Base-by-base conservation (phyloP, 1,140 invertebrate species). In the Propsilocerus akamusi region DNA sequence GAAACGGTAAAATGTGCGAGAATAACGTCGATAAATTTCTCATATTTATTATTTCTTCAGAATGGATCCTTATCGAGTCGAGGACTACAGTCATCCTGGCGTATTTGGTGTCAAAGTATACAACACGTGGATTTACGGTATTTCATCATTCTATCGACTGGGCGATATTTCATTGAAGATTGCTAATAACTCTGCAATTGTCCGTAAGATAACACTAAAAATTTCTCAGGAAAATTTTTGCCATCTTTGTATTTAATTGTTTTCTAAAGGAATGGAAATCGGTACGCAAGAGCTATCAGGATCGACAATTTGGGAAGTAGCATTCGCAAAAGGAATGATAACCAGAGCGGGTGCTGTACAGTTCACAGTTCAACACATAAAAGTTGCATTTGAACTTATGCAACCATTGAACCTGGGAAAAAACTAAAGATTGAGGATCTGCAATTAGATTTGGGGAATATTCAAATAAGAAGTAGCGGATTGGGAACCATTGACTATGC, bases 401-500 rank as follows among this genome's bases (percentile, higher is more conserved):
- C 85, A 89, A 60, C 72, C 81, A 0, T 63, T 87, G 48, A 84
- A 91, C 58, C 81, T 80, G 0, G 83, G 46, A 77, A 85, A 52
- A 74, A 71, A 12, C 77, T 83, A 1, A 65, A 69, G 52, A 72
- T 88, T 8, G 76, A 80, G 56, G 76, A 83, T 49, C 66, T 89
- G 10, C 74, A 87, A 56, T 64, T 90, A 12, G 81, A 84, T 64
- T 60, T 90, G 55, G 86, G 86, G 14, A 88, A 88, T 59, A 86
- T 89, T 54, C 83, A 86, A 64, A 69, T 84, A 28, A 63, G 78
- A 26, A 75, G 74, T 57, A 71, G 87, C 54, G 86, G 86, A 4
- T 78, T 83, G 0, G 85, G 86, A 28, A 86, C 83, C 0, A 41
- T 85, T 12, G 86, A 90, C 64, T 89, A 88, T 60, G 54, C 82